phyloP scores from a whole-genome alignment of 1,140 invertebrate genomes.

The Spodoptera litura region DNA sequence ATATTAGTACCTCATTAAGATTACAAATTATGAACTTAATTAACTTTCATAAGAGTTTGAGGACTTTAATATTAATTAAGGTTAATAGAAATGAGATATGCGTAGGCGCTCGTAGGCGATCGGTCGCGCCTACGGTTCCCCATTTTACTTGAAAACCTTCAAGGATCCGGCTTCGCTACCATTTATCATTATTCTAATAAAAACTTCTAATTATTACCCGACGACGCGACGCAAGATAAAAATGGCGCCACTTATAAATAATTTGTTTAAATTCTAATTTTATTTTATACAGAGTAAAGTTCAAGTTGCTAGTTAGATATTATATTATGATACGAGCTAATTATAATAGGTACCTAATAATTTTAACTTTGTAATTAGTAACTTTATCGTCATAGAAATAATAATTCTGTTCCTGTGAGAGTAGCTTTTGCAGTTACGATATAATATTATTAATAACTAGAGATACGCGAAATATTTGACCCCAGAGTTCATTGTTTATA shows the following conservation, averaged over 20 bases:
- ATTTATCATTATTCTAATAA: conserved; percentile 35
- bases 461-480: conserved; percentile 33
- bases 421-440: too few relatives aligned
- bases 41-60: conserved; percentile 17
- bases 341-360: conserved; percentile 4
- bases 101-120: conserved; percentile 24
- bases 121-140: conserved; percentile 8
- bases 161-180: conserved; percentile 25
- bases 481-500: conserved; percentile 37
- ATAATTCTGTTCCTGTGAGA: neutral
- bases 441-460: conserved; percentile 4
- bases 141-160: conserved; percentile 23
- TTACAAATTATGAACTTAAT: neutral
- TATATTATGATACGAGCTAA: conserved; percentile 23
- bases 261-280: conserved; percentile 7
- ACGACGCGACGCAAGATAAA: conserved; percentile 22
- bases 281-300: conserved; percentile 17
- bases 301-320: conserved; percentile 18
- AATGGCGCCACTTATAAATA: conserved; percentile 21
- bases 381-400: conserved; percentile 15
- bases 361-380: conserved; percentile 27
- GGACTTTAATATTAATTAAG: conserved; percentile 22
- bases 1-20: neutral
- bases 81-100: conserved; percentile 15
- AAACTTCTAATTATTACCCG: conserved; percentile 30